phyloP scores from a whole-genome alignment of 2,888 invertebrate species.

The Lasiommata megera region DNA sequence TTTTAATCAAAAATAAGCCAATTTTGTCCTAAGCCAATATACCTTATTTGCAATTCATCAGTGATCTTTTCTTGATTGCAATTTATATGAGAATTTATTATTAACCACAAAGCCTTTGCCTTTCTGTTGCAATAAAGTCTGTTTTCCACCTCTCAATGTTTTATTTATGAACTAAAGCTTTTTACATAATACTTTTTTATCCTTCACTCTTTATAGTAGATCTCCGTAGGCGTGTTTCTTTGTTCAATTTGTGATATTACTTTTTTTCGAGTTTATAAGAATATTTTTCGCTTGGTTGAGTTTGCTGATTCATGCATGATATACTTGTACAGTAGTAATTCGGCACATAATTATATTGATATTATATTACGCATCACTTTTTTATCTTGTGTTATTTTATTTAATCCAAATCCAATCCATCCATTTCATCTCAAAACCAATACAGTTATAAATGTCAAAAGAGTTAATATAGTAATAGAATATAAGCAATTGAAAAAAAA shows the following conservation, averaged over 20 bases:
- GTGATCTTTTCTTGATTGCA: slow-evolving; percentile 20
- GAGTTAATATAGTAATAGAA: no score
- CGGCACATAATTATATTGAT: no score
- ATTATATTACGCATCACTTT: no score
- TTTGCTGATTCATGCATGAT: no score
- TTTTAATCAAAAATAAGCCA: background rate
- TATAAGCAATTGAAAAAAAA: no score
- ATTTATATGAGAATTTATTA: slow-evolving; percentile 23
- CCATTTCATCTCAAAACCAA: no score
- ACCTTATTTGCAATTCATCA: slow-evolving; percentile 8
- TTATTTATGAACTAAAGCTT: slow-evolving; percentile 25
- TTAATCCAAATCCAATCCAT: no score
- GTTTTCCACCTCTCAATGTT: slow-evolving; percentile 5
- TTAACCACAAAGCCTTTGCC: slow-evolving; percentile 9
- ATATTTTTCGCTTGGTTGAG: background rate
- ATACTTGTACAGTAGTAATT: no score
- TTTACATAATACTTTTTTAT: slow-evolving; percentile 15
- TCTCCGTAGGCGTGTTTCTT: background rate
- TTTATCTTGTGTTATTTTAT: no score
- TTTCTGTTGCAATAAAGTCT: slow-evolving; percentile 14
- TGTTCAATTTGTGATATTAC: slow-evolving; percentile 4
- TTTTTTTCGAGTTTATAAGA: slow-evolving; percentile 1
- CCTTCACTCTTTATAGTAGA: background rate
- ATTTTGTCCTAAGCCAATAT: background rate
- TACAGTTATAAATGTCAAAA: no score